A percentile compares a stretch with the other conserved stretches of the same genome.
Evolutionary conservation across 2,888 invertebrate genomes (phyloP).

Genomic region (Dyspetes luteomarginatus): DNA sequence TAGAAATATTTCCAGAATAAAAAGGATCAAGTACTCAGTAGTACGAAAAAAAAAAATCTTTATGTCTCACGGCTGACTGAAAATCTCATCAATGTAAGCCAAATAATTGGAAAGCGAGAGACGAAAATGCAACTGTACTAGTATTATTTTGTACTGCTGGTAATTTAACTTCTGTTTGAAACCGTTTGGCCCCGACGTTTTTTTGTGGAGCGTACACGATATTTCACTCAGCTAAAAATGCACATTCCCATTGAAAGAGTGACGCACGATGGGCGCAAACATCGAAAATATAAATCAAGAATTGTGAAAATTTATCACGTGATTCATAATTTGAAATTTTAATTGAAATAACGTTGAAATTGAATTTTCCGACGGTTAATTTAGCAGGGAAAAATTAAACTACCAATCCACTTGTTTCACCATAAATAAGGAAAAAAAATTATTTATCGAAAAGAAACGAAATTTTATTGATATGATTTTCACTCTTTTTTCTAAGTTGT

Average conservation of each 20-base stretch:
- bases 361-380: too few species aligned
- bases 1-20: background rate
- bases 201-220: too few species aligned
- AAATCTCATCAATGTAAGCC: background rate
- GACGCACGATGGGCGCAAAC: background rate
- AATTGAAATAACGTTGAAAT: background rate
- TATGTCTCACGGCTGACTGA: background rate
- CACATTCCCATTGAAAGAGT: too few species aligned
- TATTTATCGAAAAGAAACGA: too few species aligned
- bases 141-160: background rate
- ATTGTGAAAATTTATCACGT: background rate
- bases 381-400: background rate
- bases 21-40: background rate
- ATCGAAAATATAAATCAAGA: background rate
- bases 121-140: background rate
- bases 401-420: too few species aligned
- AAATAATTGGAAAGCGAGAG: background rate
- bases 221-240: too few species aligned
- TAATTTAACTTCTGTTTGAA: background rate
- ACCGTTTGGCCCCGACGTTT: too few species aligned
- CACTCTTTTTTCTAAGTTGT: background rate
- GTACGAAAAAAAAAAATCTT: background rate
- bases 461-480: too few species aligned
- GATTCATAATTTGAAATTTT: background rate
- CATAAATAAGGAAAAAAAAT: too few species aligned